Base-by-base conservation (phyloP, 2,113 vertebrate species). In the Alligator mississippiensis region DNA sequence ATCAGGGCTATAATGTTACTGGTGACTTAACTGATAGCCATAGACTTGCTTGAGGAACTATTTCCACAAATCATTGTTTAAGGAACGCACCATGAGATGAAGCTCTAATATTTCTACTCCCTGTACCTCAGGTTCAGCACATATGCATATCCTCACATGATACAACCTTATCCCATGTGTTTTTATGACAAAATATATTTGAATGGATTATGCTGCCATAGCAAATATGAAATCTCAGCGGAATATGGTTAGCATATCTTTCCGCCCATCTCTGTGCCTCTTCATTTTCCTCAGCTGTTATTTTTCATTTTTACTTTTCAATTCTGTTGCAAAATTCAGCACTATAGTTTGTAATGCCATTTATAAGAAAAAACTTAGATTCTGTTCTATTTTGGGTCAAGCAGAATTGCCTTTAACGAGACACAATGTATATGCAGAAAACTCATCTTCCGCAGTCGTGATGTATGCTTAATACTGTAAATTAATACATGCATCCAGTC, bases 401-500 rank as follows among this genome's bases (percentile, higher is more conserved):
- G 79, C 11, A 61, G 59, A 72, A 61, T 5, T 74, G 80, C 6
- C 28, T 93, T 38, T 38, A 19, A 92, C 74, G 59, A 64, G 24
- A 70, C 88, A n/a, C 77, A 28, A 47, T 25, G 70, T 22, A 74
- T 38, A 30, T 38, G 30, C 10, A 55, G 77, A 79, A 87, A 85
- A 77, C 80, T 25, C 38, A 90, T 88, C 84, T 63, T 13, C 19
- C 4, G 61, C 64, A 64, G 27, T 89, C 94, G 93, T 64, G 58
- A 28, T 38, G 18, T 66, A 21, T n/a, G 81, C 90, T 93, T 59
- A 85, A 2, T 77, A 80, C 61, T 84, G 80, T 66, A 87, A 91
- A 97, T 91, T 95, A 95, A 85, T 66, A 77, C 70, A 85, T 61
- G 62, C 84, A 78, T 19, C 38, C 87, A 93, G 61, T 92, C 91